Evolutionary conservation across 2,888 invertebrate species (phyloP).

Genomic region (Eristalis arbustorum): DNA sequence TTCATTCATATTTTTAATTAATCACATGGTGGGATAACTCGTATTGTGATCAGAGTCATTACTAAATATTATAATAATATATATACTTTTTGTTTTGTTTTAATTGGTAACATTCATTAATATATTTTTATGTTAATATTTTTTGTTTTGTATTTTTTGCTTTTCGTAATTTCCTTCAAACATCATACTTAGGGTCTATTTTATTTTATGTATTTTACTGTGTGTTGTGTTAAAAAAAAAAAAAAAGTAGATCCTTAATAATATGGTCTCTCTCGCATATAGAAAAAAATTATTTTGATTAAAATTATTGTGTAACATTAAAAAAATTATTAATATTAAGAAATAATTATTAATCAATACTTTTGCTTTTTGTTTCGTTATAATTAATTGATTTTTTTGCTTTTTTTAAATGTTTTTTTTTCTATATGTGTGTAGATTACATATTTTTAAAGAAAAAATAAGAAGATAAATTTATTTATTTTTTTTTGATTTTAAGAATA

Average conservation of each 20-base stretch:
- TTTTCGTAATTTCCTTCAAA: conserved; percentile 76
- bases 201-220: conserved; percentile 57
- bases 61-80: conserved; percentile 66
- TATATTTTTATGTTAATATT: conserved; percentile 20
- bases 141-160: conserved; percentile 71
- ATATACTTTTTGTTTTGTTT: conserved; percentile 53
- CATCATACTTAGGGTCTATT: conserved; percentile 79
- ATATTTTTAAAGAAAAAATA: conserved; percentile 47
- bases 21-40: conserved; percentile 78
- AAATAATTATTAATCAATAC: conserved; percentile 60
- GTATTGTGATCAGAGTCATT: conserved; percentile 75
- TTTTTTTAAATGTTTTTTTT: conserved; percentile 52
- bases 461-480: conserved; percentile 14
- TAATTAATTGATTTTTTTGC: conserved; percentile 29
- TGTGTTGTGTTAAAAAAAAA: conserved; percentile 51
- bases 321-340: conserved; percentile 53
- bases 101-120: conserved; percentile 70
- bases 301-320: conserved; percentile 57
- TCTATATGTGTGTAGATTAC: conserved; percentile 69
- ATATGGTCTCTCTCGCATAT: conserved; percentile 68
- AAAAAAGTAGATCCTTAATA: conserved; percentile 55
- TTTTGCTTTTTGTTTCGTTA: conserved; percentile 50
- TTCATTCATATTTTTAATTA: conserved; percentile 69
- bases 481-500: conserved; percentile 32
- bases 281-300: conserved; percentile 65